A percentile compares a stretch with the other conserved stretches of the same genome.
phyloP scores from a whole-genome alignment of 2,797 vertebrate species.

The Oryzias dopingdopingensis region DNA sequence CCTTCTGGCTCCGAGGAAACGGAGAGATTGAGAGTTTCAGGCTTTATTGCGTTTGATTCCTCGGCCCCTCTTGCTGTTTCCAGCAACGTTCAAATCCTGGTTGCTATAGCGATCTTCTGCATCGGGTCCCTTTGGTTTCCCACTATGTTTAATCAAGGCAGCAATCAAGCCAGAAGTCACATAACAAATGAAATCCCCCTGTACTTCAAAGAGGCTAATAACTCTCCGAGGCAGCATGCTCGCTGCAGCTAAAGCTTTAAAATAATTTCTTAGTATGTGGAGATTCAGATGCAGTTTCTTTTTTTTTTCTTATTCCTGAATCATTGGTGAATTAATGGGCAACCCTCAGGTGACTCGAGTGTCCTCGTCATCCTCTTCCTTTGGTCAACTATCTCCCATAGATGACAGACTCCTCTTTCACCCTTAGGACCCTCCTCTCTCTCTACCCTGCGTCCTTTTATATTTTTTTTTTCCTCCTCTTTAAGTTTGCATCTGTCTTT shows the following conservation, averaged over 20 bases:
- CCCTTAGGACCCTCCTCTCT: slow-evolving; percentile 63
- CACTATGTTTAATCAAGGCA: slow-evolving; percentile 1
- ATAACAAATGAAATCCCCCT: slow-evolving; percentile 5
- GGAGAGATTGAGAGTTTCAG: background rate
- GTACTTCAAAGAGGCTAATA: slow-evolving; percentile 26
- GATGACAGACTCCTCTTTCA: slow-evolving; percentile 71
- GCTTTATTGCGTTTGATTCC: background rate
- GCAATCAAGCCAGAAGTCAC: slow-evolving; percentile 7
- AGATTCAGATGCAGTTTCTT: slow-evolving; percentile 6
- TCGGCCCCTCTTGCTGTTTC: background rate
- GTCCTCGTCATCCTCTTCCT: slow-evolving; percentile 35
- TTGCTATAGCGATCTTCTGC: background rate
- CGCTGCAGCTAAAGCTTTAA: slow-evolving; percentile 15
- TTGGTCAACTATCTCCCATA: slow-evolving; percentile 44
- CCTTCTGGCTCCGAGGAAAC: background rate
- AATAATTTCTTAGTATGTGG: slow-evolving; percentile 5
- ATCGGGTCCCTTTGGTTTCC: background rate
- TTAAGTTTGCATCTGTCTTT: slow-evolving; percentile 21
- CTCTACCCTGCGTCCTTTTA: slow-evolving; percentile 43
- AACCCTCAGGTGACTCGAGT: slow-evolving; percentile 54
- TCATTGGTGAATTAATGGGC: slow-evolving; percentile 70
- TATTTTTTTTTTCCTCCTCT: slow-evolving; percentile 21
- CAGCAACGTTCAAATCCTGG: background rate
- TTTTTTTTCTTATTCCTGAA: slow-evolving; percentile 37
- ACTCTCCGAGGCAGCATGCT: slow-evolving; percentile 10